These are phyloP conservation scores for Coboldia fuscipes DNA, from an alignment of 1,140 invertebrate species.

Conservation along the genomic window DNA sequence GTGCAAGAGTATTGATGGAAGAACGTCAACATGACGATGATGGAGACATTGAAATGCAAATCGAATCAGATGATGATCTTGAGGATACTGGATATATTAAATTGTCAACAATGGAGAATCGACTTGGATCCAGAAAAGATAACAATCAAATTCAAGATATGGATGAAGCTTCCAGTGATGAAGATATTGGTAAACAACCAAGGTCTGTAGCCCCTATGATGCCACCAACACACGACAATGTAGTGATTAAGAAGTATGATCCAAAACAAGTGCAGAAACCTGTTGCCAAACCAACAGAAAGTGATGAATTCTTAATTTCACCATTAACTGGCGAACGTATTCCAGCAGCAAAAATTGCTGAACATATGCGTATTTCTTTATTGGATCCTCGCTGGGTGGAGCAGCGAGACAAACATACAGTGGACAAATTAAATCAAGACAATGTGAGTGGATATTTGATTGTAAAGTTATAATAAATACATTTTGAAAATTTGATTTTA, in stretches of 20 bases:
- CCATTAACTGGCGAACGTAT: conserved; percentile 96
- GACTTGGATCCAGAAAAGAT: conserved; percentile 20
- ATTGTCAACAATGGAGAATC: conserved; percentile 39
- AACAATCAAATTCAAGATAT: conserved; percentile 55
- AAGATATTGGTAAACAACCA: conserved; percentile 32
- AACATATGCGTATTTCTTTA: conserved; percentile 93
- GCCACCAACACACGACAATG: conserved; percentile 78
- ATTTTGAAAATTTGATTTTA: conserved; percentile 17
- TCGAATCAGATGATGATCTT: conserved; percentile 30
- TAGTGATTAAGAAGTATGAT: conserved; percentile 95
- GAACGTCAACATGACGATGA: conserved; percentile 24
- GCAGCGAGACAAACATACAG: conserved; percentile 71
- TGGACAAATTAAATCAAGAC: conserved; percentile 31
- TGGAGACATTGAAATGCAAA: conserved; percentile 44
- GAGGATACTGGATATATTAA: conserved; percentile 14
- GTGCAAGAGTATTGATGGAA: conserved; percentile 78
- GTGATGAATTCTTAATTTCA: conserved; percentile 87
- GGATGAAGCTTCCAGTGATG: conserved; percentile 71
- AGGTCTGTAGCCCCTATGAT: conserved; percentile 41
- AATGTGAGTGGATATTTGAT: conserved; percentile 8
- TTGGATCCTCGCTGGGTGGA: conserved; percentile 97
- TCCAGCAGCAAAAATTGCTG: conserved; percentile 87
- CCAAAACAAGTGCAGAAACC: conserved; percentile 54
- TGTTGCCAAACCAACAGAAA: conserved; percentile 30
- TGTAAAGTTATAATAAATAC: not conserved